These are phyloP conservation scores for Agapornis canus DNA, from an alignment of 2,797 vertebrate species.

Conservation along the genomic window DNA sequence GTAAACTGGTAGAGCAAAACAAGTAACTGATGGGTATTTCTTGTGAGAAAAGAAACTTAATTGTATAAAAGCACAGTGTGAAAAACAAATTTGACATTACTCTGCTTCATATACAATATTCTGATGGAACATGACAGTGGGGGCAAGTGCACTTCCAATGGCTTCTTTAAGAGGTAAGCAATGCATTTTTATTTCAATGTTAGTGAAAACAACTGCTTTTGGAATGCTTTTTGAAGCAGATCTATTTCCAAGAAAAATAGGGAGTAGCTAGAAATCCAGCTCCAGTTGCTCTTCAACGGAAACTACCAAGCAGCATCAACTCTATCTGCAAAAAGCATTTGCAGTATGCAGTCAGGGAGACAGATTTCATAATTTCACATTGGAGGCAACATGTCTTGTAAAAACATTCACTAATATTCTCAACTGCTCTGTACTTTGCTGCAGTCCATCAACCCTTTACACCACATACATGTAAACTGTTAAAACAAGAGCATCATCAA, in stretches of 20 bases:
- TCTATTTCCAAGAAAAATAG: not conserved
- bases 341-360: not conserved
- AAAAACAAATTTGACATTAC: not conserved
- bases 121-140: not conserved
- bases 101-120: not conserved
- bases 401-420: constrained; percentile 41
- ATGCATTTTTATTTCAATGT: not conserved
- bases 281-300: not conserved
- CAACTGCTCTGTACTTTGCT: constrained; percentile 13
- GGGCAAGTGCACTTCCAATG: not conserved
- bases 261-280: not conserved
- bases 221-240: not conserved
- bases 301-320: not conserved
- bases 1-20: not conserved
- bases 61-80: not conserved
- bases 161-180: not conserved
- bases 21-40: not conserved
- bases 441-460: constrained; percentile 37
- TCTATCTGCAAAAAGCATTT: constrained; percentile 7
- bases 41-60: not conserved
- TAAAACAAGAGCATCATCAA: constrained; percentile 45
- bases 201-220: not conserved
- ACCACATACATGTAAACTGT: constrained; percentile 44
- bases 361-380: constrained; percentile 48
- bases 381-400: constrained; percentile 43